Evolutionary conservation across 2,888 invertebrate species (phyloP), one percentile per base, ranked within the genome.

Genomic region (Cyaniris semiargus): DNA sequence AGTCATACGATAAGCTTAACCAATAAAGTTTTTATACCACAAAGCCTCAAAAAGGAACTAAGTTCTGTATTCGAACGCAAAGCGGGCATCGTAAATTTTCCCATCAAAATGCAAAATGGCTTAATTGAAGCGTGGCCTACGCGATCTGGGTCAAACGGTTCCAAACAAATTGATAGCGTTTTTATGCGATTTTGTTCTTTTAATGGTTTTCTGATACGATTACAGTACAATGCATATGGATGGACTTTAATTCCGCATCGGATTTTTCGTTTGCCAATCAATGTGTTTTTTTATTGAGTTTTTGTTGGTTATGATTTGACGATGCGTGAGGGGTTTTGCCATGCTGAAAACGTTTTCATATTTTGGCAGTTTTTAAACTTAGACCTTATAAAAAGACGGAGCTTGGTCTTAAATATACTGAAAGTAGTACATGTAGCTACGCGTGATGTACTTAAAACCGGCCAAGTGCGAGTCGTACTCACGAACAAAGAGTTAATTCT

Each of bases 71-170:
- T 86, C 85, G 85, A 85, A 85, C 85, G 86, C 87, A 85, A 87
- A 89, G 87, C 86, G 87, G 85, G 88, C 86, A 88, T 90, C 91
- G 90, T 92, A 91, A 93, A 93, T 92, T 93, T 90, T 85, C 86
- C 90, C 88, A 93, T 93, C 92, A 93, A 93, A 92, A 93, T 93
- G 93, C 93, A 93, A 93, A 93, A 93, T 90, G 91, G 90, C 89
- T 93, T 92, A 93, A 93, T 92, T 93, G 93, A 89, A 90, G 90
- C 90, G 90, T 91, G 88, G 91, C 92, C 91, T 91, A 86, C 83
- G 81, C 87, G 87, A 92, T 93, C 88, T 91, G 89, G 93, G 92
- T 90, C 91, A 89, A 90, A 88, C 90, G 89, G 85, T 90, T 90
- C 90, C 86, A 88, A 87, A 90, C 88, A 89, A 91, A 91, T 91